Evolutionary conservation across 2,113 vertebrate species (phyloP).

Genomic region (Shinisaurus crocodilurus): DNA sequence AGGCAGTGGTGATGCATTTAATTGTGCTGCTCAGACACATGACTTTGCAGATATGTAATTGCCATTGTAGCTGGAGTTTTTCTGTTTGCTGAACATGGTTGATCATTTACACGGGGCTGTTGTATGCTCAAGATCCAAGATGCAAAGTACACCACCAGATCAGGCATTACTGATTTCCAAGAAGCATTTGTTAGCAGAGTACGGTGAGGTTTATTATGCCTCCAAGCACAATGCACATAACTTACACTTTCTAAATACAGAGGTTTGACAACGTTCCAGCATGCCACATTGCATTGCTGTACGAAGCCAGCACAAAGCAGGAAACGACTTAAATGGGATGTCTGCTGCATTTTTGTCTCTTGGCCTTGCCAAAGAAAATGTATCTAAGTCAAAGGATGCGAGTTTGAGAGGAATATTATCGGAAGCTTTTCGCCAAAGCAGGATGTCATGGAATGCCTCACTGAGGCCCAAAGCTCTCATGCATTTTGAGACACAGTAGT

Average conservation of each 20-base stretch:
- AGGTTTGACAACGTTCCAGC: neutral
- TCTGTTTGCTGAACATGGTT: conserved; percentile 19
- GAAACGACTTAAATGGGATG: conserved; percentile 24
- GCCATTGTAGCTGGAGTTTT: neutral
- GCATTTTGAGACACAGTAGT: neutral
- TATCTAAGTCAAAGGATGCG: conserved; percentile 30
- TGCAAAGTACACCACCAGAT: neutral
- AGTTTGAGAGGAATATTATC: conserved; percentile 14
- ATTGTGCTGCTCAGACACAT: neutral
- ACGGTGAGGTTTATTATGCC: neutral
- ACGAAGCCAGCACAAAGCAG: conserved; percentile 22
- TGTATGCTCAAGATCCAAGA: neutral
- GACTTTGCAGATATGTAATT: conserved; percentile 22
- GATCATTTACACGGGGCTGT: neutral
- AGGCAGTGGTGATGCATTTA: neutral
- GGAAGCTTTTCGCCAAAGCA: conserved; percentile 5
- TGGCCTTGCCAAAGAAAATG: neutral
- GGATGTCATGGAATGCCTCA: neutral
- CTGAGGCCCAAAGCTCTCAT: neutral
- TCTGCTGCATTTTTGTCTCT: conserved; percentile 35
- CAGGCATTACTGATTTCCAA: neutral
- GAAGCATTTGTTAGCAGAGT: neutral
- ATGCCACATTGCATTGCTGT: neutral
- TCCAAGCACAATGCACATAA: neutral
- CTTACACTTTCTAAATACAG: conserved; percentile 12